Evolutionary conservation across 2,113 vertebrate species (phyloP), one percentile per base, ranked within the genome.

Genomic region (Podarcis muralis): DNA sequence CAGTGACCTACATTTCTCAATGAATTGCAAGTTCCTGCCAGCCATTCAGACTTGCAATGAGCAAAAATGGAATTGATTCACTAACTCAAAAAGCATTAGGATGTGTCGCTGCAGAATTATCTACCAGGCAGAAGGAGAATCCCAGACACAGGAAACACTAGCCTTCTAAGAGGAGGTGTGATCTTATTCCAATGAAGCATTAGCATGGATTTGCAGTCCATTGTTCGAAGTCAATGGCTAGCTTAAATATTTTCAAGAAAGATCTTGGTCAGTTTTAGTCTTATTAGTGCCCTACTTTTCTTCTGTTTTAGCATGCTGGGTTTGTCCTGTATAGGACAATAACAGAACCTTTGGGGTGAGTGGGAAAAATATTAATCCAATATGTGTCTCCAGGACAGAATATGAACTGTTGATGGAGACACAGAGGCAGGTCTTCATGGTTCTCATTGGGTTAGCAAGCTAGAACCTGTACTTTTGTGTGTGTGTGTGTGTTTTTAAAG

Each of bases 381-480:
- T 53, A 91, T 83, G 3, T 81, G 88, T 92, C 82, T 92, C 84
- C 23, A 90, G 57, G 87, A n/a, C 35, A 92, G 93, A 90, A 92
- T 91, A 95, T 72, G 32, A 53, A 95, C 84, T 93, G 79, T 92
- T 94, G 92, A 95, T 88, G 91, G 91, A 87, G 90, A 76, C 35
- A 86, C 94, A 90, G 88, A 95, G 94, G 92, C 89, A 85, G n/a
- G 43, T 91, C 91, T 72, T 92, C 90, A 89, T 22, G 18, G 43
- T 93, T 92, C 80, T 71, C 40, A 90, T 87, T 65, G 2, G 62
- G 81, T 71, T 93, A 79, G 91, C 27, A 85, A 27, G 88, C 30
- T 92, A 94, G 90, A 92, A 87, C 90, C 88, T 90, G 84, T 22
- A 43, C 53, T 69, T 53, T 84, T 48, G 43, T 48, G 43, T 48